These are phyloP conservation scores for Zaprionus ornatus DNA, from an alignment of 1,140 invertebrate species.

Conservation along the genomic window DNA sequence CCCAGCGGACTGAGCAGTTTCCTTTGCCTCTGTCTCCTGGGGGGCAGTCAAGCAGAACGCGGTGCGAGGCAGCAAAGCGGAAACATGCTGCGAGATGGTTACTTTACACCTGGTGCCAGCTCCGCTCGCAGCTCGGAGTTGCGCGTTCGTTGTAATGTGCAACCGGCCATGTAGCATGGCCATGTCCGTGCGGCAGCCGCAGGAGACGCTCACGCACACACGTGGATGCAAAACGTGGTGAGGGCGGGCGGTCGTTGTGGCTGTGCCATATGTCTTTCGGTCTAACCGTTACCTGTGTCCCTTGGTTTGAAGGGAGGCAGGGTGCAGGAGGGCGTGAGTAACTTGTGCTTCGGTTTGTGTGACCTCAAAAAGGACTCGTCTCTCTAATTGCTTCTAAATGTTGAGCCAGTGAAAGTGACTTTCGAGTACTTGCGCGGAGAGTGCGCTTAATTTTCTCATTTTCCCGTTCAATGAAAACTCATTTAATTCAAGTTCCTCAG, in stretches of 20 bases:
- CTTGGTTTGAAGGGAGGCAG: background rate
- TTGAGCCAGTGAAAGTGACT: slow-evolving; percentile 32
- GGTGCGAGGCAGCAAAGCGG: slow-evolving; percentile 70
- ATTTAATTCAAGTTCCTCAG: slow-evolving; percentile 32
- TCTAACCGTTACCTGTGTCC: slow-evolving; percentile 4
- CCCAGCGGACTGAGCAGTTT: slow-evolving; percentile 12
- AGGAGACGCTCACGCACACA: slow-evolving; percentile 10
- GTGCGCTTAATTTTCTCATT: slow-evolving; percentile 75
- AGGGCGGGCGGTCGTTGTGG: slow-evolving; percentile 11
- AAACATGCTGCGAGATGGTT: slow-evolving; percentile 58
- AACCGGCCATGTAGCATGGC: slow-evolving; percentile 58
- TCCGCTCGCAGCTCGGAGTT: background rate
- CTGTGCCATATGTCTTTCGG: slow-evolving; percentile 24
- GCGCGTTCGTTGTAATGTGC: slow-evolving; percentile 54
- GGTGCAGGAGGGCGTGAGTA: background rate
- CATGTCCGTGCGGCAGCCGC: slow-evolving; percentile 1
- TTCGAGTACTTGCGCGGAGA: slow-evolving; percentile 16
- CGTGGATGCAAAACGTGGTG: background rate
- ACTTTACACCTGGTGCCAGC: slow-evolving; percentile 64
- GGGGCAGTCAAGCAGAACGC: slow-evolving; percentile 51
- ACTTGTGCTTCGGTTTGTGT: slow-evolving; percentile 26
- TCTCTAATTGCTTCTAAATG: slow-evolving; percentile 75
- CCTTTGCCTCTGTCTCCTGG: background rate
- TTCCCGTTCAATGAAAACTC: slow-evolving; percentile 80
- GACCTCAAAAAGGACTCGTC: slow-evolving; percentile 36